Conservation (phyloP, 2,113 vertebrate genomes). For the Telmatochromis sp. region DNA sequence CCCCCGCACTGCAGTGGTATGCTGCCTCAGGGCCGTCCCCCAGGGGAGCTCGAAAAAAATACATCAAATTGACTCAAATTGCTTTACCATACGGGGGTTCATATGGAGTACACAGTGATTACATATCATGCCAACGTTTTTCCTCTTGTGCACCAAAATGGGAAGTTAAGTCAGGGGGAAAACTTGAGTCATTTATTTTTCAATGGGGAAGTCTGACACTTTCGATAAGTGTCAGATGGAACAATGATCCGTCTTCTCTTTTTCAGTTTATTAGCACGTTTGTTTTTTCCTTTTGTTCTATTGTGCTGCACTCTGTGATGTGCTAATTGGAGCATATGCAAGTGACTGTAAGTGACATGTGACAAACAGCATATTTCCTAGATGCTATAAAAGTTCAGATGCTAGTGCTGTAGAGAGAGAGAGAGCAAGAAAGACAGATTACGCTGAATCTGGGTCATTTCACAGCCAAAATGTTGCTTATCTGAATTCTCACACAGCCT, state of each 20-base stretch:
- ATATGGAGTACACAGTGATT: slow-evolving; percentile 17
- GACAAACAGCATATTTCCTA: slow-evolving; percentile 23
- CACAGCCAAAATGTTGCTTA: slow-evolving; percentile 45
- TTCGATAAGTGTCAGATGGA: neutral
- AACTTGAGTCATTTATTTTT: slow-evolving; percentile 1
- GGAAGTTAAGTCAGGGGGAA: neutral
- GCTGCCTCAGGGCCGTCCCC: slow-evolving; percentile 18
- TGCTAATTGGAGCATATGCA: neutral
- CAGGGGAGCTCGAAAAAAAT: slow-evolving; percentile 26
- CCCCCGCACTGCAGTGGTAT: slow-evolving; percentile 45
- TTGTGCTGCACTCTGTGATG: neutral
- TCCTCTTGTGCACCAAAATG: neutral
- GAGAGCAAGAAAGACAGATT: slow-evolving; percentile 1
- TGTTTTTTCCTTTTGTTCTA: neutral
- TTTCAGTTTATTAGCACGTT: neutral
- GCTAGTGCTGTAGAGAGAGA: neutral
- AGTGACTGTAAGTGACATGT: neutral
- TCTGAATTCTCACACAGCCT: slow-evolving; percentile 45
- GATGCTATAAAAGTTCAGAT: neutral
- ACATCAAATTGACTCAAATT: slow-evolving; percentile 44
- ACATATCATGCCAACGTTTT: neutral
- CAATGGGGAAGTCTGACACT: neutral
- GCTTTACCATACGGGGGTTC: slow-evolving; percentile 23
- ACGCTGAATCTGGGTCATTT: slow-evolving; percentile 53
- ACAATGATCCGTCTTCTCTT: neutral